phyloP scores from a whole-genome alignment of 1,140 invertebrate genomes.

The Nomia melanderi region DNA sequence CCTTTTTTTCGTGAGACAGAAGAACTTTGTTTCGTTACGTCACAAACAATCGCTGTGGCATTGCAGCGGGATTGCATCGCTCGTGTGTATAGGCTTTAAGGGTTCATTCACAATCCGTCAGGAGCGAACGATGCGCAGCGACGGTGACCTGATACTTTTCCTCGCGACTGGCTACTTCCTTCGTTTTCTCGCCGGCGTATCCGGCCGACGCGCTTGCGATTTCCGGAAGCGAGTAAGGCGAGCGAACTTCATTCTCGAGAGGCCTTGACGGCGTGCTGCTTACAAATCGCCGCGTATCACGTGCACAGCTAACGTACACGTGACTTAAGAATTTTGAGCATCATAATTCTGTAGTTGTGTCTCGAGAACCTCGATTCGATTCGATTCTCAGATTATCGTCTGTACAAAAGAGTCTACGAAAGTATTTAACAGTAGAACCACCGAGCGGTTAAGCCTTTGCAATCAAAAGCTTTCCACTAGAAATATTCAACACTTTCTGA shows the following conservation, averaged over 20 bases:
- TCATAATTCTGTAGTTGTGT: neutral
- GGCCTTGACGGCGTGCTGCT: conserved; percentile 20
- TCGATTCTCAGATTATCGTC: too few relatives aligned
- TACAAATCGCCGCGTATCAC: conserved; percentile 45
- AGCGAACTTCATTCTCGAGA: conserved; percentile 51
- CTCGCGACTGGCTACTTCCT: conserved; percentile 57
- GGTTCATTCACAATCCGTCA: too few relatives aligned
- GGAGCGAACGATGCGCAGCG: neutral
- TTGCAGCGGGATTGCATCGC: too few relatives aligned
- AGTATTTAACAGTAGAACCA: too few relatives aligned
- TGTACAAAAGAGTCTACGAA: too few relatives aligned
- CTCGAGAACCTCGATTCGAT: neutral
- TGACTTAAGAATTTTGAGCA: conserved; percentile 33
- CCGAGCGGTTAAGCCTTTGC: too few relatives aligned
- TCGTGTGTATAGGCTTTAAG: too few relatives aligned
- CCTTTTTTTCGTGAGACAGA: too few relatives aligned
- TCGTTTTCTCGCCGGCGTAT: conserved; percentile 61
- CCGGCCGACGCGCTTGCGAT: conserved; percentile 56
- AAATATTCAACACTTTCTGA: too few relatives aligned
- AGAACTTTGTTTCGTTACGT: too few relatives aligned
- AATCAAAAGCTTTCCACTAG: too few relatives aligned
- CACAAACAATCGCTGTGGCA: too few relatives aligned
- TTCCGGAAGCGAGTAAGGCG: conserved; percentile 58
- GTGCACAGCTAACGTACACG: conserved; percentile 25
- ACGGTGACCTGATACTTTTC: conserved; percentile 45